A percentile compares a stretch with the other conserved stretches of the same genome.
Evolutionary conservation across 2,888 invertebrate genomes (phyloP).

Genomic region (Chloromyia formosa): DNA sequence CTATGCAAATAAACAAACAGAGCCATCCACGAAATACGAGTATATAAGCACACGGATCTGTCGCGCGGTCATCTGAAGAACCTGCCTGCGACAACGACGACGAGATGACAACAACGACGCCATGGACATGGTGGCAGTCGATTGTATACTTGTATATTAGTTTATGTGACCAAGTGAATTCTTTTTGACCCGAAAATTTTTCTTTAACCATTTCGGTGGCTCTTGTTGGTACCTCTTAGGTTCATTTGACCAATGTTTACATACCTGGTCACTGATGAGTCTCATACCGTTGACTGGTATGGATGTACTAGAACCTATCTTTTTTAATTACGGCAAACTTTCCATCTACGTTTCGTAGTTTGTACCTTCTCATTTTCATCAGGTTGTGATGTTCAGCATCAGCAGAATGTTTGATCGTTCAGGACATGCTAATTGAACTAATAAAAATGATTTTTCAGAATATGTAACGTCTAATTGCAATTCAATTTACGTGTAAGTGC

Average conservation of each 20-base stretch:
- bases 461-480: no score
- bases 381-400: no score
- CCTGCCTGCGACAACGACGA: no score
- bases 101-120: no score
- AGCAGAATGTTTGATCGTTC: no score
- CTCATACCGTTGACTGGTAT: not conserved
- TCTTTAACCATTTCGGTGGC: constrained; percentile 17
- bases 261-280: not conserved
- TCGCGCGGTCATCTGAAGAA: constrained; percentile 33
- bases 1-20: constrained; percentile 41
- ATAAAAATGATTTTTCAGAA: no score
- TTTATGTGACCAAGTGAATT: constrained; percentile 10
- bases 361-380: no score
- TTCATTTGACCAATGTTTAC: constrained; percentile 1
- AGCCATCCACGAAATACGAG: not conserved
- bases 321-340: no score
- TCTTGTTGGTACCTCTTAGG: not conserved
- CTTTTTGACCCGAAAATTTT: constrained; percentile 24
- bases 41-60: constrained; percentile 28
- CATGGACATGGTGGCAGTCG: constrained; percentile 28
- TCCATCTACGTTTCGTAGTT: no score
- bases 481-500: no score
- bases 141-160: constrained; percentile 22
- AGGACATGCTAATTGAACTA: no score
- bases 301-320: no score